Conservation (phyloP, 2,797 vertebrate genomes). For the Centroberyx gerrardi region DNA sequence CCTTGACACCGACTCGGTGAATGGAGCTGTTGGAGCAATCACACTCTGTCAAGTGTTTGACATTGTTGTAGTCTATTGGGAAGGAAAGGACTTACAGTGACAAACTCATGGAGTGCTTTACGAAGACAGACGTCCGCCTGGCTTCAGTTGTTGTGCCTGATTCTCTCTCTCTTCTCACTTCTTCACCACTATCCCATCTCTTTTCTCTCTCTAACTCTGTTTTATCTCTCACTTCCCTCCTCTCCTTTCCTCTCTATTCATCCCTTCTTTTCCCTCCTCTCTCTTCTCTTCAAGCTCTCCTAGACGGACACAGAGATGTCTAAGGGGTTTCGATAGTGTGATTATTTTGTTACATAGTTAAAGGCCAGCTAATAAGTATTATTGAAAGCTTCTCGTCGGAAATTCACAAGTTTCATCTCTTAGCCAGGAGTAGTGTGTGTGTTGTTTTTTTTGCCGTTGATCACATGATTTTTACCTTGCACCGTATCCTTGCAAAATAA, state of each 20-base stretch:
- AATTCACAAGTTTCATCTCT: too few relatives aligned
- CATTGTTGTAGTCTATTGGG: not conserved
- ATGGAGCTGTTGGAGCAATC: not conserved
- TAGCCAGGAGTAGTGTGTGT: too few relatives aligned
- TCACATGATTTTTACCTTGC: too few relatives aligned
- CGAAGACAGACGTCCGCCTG: not conserved
- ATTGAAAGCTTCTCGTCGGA: too few relatives aligned
- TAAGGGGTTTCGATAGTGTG: too few relatives aligned
- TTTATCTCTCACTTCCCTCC: too few relatives aligned
- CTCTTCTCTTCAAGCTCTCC: conserved; percentile 41
- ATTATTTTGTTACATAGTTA: too few relatives aligned
- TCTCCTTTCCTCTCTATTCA: too few relatives aligned
- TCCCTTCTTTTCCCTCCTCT: too few relatives aligned
- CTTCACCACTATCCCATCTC: not conserved
- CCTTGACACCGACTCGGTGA: conserved; percentile 37
- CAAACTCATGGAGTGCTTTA: not conserved
- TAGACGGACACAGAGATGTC: conserved; percentile 51
- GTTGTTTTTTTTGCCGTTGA: too few relatives aligned
- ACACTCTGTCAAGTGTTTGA: not conserved
- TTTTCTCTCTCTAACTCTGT: not conserved
- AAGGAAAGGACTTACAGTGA: not conserved
- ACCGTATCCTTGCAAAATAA: too few relatives aligned
- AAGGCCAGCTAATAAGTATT: too few relatives aligned
- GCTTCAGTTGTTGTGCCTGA: not conserved
- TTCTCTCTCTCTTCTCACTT: conserved; percentile 23